Evolutionary conservation across 2,113 vertebrate species (phyloP), one percentile per base, ranked within the genome.

Genomic region (Cynocephalus volans): DNA sequence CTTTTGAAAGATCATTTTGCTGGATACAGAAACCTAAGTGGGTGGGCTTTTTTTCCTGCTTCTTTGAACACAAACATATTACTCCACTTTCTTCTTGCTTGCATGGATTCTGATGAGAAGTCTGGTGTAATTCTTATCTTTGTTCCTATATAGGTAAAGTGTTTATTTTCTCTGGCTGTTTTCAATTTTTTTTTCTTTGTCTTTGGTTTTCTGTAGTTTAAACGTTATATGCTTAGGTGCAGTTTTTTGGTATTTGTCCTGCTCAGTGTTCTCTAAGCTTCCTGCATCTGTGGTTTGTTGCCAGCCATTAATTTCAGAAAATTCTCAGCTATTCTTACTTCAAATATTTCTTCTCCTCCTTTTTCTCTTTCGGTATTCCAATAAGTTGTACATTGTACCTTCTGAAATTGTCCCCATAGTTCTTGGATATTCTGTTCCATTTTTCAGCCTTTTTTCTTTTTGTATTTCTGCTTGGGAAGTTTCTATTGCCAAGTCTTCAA

Each of bases 301-400:
- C 67, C 54, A 79, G 28, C 67, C n/a, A 85, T 76, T 91, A 92
- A 60, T 92, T 97, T 95, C 36, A 26, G n/a, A 60, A 96, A 92
- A 77, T 54, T 60, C 21, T 95, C 69, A 90, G 50, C 15, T n/a
- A 89, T 65, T 76, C 56, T n/a, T 91, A 81, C 15, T 92, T 81
- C 23, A 81, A 93, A 64, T 67, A 72, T 58, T 69, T 88, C 88
- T 80, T 94, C 62, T 89, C 92, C 15, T 88, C 10, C 48, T 87
- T 76, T 95, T 58, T 88, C 90, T 94, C 33, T 94, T 90, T 77
- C 90, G 64, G 48, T 83, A 96, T 77, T 95, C 24, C 64, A 92
- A 79, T 65, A 50, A 69, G 36, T 28, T 64, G 3, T 36, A 69
- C 33, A 41, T 45, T 70, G 73, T 0, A 90, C 24, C 14, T 80